Base-by-base conservation (phyloP, 2,888 invertebrate species). In the Marasmarcha lunaedactyla region DNA sequence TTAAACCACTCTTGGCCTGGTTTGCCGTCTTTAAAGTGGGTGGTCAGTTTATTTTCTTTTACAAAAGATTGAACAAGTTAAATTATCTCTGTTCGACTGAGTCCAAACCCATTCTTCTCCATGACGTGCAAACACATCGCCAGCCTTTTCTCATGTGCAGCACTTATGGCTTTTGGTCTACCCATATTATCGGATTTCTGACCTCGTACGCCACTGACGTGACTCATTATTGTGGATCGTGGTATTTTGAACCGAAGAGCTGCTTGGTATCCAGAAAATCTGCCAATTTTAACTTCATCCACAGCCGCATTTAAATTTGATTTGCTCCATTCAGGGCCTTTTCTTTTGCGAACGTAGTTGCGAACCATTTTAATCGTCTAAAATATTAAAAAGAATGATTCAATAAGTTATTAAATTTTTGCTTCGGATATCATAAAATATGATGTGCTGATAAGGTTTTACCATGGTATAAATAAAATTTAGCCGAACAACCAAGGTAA, bases 1-100 rank as follows among this genome's bases (percentile, higher is more conserved):
- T 14, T 7, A 20, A 45, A 45, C 43, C 42, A 45, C n/a, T 36
- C 33, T 5, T 36, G 27, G 9, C 46, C 40, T 13, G 42, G 42
- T 14, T 11, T 38, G 2, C 37, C 36, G 13, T 42, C 30, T 42
- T 43, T 44, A 33, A 46, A 46, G 5, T 35, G 35, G 6, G 39
- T 41, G n/a, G 15, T 15, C 26, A 43, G 26, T 2, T 35, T 12
- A 20, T 44, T 46, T 27, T 36, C 13, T 2, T 14, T 25, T 6
- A 45, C 37, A 35, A 33, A 45, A 11, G 38, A 20, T 1, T 13
- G 38, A 7, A 45, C 39, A 33, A 41, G 30, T 34, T 34, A 12
- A 11, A 13, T 11, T 43, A 30, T 9, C 38, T 45, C 33, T 43
- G 25, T 40, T 36, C 39, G 36, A 45, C 43, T 30, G 30, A 30